Evolutionary conservation across 2,113 vertebrate species (phyloP).

Genomic region (Tylochromis polylepis): DNA sequence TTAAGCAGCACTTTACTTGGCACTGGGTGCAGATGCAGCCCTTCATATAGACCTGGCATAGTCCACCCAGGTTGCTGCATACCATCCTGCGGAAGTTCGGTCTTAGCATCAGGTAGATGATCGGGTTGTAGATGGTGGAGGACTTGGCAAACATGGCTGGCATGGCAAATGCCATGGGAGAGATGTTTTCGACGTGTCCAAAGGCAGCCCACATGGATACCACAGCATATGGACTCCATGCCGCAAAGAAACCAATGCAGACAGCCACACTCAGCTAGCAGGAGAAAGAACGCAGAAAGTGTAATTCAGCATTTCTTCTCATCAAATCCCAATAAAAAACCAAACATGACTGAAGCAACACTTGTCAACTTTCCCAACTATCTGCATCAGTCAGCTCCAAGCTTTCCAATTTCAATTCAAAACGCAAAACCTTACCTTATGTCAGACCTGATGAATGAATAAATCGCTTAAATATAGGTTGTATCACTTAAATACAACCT

Average conservation of each 20-base stretch:
- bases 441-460: neutral
- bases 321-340: neutral
- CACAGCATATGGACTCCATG: constrained; percentile 77
- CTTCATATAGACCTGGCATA: constrained; percentile 49
- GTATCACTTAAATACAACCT: neutral
- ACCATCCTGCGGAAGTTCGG: constrained; percentile 66
- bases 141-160: constrained; percentile 79
- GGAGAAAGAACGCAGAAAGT: neutral
- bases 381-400: neutral
- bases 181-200: constrained; percentile 70
- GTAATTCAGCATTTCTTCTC: neutral
- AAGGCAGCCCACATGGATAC: constrained; percentile 79
- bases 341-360: neutral
- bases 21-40: constrained; percentile 29
- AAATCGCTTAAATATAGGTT: neutral
- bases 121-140: constrained; percentile 76
- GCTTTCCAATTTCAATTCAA: neutral
- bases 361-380: neutral
- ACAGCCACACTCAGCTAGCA: constrained; percentile 73
- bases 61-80: constrained; percentile 40
- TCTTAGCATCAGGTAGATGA: constrained; percentile 70
- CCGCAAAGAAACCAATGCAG: constrained; percentile 73
- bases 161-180: constrained; percentile 73
- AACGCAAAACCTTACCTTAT: neutral
- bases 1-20: constrained; percentile 4